Conservation (phyloP, 2,113 vertebrate genomes). For the Panurus biarmicus region DNA sequence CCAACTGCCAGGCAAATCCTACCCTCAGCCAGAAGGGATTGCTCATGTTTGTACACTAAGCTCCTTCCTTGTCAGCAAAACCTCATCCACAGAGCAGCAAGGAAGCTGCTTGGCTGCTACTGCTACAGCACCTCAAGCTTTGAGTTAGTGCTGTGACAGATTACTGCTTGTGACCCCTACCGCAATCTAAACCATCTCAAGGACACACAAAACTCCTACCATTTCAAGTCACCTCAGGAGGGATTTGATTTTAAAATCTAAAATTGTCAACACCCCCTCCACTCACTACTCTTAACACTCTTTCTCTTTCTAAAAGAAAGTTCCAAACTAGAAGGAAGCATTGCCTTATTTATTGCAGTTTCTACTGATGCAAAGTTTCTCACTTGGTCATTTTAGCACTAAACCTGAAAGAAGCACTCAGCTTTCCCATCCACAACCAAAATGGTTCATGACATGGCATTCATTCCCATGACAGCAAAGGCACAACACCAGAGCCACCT, state of each 20-base stretch:
- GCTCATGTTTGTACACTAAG: not conserved
- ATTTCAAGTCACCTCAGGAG: not conserved
- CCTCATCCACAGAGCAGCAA: not conserved
- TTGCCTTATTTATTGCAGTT: not conserved
- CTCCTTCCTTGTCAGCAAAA: not conserved
- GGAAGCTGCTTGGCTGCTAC: not conserved
- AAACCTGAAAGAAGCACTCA: not conserved
- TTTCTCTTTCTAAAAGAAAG: not conserved
- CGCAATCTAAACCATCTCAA: not conserved
- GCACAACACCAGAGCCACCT: not conserved
- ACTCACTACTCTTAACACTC: not conserved
- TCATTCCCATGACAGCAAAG: not conserved
- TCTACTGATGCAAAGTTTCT: not conserved
- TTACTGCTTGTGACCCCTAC: not conserved
- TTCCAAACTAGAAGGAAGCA: not conserved
- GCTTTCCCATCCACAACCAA: not conserved
- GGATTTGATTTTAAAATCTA: not conserved
- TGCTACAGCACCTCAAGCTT: not conserved
- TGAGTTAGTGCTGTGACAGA: not conserved
- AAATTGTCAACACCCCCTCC: not conserved
- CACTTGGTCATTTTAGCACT: not conserved
- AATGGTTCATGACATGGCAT: fast-evolving
- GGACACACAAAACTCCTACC: not conserved
- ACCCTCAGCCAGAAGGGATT: not conserved
- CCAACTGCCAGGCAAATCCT: not conserved